Conservation (phyloP, 2,113 vertebrate genomes). For the Litocranius walleri region DNA sequence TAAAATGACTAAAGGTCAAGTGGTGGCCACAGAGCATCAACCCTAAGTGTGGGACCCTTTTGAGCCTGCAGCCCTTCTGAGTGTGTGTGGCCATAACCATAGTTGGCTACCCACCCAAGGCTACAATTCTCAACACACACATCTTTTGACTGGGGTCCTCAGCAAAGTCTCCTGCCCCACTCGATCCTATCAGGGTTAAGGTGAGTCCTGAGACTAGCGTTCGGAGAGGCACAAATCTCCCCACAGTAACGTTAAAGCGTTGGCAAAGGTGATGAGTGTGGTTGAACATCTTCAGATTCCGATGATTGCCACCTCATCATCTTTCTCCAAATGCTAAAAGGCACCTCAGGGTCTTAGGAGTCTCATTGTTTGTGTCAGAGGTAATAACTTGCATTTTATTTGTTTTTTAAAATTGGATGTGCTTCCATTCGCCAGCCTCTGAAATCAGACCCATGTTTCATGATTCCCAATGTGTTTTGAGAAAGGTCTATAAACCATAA, state of each 20-base stretch:
- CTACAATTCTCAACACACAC: not conserved
- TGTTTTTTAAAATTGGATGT: not conserved
- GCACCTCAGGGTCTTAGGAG: not conserved
- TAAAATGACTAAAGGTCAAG: not conserved
- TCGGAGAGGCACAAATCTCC: not conserved
- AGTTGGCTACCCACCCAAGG: not conserved
- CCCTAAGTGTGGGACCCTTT: not conserved
- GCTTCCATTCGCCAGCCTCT: not conserved
- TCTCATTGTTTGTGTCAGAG: not conserved
- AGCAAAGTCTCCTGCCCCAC: not conserved
- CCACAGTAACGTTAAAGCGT: not conserved
- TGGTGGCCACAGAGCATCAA: not conserved
- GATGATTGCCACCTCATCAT: not conserved
- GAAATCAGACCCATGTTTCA: not conserved
- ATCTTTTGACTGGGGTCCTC: not conserved
- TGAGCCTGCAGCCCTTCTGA: not conserved
- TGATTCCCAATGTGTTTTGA: not conserved
- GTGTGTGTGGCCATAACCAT: not conserved
- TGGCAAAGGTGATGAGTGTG: not conserved
- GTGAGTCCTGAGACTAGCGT: not conserved
- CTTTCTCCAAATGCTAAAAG: not conserved
- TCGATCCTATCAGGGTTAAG: not conserved
- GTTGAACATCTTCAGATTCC: not conserved
- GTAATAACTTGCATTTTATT: not conserved
- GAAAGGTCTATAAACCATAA: not conserved